Percentiles rank a stretch among this genome's conserved stretches.
These are phyloP conservation scores for Ascidia mentula DNA, from an alignment of 23 tunicate species.

Conservation along the genomic window DNA sequence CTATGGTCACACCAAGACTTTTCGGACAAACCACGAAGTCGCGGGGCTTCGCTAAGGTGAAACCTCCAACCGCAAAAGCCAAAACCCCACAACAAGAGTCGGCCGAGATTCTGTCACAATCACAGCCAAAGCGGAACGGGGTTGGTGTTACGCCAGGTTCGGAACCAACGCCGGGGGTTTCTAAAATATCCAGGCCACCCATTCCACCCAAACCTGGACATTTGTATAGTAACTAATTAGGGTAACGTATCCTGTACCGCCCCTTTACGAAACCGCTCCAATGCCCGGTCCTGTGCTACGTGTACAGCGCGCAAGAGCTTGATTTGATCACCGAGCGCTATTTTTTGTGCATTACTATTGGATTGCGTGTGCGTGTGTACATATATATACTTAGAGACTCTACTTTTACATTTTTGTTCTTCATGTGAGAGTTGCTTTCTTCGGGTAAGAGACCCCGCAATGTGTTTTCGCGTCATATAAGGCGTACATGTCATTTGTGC, in stretches of 20 bases:
- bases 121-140: not conserved
- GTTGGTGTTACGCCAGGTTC: not conserved
- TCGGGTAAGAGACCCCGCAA: not conserved
- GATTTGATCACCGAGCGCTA: not conserved
- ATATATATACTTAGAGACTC: not conserved
- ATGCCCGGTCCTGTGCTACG: not conserved
- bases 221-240: not conserved
- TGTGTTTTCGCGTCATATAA: not conserved
- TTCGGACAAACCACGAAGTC: constrained; percentile 26
- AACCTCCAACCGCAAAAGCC: constrained; percentile 12
- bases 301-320: not conserved
- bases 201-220: not conserved
- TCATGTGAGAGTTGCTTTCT: not conserved
- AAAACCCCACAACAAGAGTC: not conserved
- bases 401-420: not conserved
- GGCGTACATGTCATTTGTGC: not conserved
- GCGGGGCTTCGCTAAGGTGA: constrained; percentile 6
- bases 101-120: not conserved
- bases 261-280: not conserved
- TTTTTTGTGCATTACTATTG: too few relatives aligned
- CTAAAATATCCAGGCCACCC: not conserved
- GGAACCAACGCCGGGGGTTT: not conserved
- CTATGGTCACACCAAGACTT: constrained; percentile 25
- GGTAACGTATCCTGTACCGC: not conserved
- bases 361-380: not conserved